Evolutionary conservation across 2,113 vertebrate species (phyloP).

Genomic region (Stigmatopora nigra): DNA sequence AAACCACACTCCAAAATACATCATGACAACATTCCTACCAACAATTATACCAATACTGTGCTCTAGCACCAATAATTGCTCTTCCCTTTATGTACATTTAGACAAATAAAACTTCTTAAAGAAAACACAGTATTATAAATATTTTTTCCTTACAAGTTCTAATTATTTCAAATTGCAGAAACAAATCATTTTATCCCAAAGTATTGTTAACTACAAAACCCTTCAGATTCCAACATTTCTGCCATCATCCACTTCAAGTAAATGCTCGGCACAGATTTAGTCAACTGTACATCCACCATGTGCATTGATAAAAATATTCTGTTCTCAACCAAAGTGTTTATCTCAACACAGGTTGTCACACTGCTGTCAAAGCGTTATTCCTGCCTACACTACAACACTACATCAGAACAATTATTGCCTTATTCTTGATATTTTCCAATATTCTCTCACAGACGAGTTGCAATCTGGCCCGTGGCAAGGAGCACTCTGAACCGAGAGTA

Average conservation of each 20-base stretch:
- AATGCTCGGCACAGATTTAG: neutral
- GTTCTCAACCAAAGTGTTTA: neutral
- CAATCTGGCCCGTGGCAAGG: neutral
- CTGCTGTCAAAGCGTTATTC: neutral
- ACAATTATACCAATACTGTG: no score
- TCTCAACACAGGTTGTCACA: neutral
- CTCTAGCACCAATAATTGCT: no score
- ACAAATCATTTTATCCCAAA: neutral
- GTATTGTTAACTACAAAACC: neutral
- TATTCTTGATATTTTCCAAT: neutral
- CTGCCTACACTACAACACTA: constrained; percentile 12
- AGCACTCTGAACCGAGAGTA: constrained; percentile 6
- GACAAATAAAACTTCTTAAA: no score
- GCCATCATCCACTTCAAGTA: constrained; percentile 6
- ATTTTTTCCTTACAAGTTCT: neutral
- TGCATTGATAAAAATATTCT: constrained; percentile 11
- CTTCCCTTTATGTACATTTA: no score
- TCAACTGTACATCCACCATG: neutral
- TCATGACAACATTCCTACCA: no score
- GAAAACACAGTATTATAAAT: no score
- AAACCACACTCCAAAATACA: no score
- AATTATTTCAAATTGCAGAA: neutral
- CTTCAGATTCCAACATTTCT: neutral
- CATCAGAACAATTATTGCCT: constrained; percentile 2
- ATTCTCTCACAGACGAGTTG: neutral